phyloP scores from a whole-genome alignment of 1,140 invertebrate genomes.

The Pemphigus obesinymphae region DNA sequence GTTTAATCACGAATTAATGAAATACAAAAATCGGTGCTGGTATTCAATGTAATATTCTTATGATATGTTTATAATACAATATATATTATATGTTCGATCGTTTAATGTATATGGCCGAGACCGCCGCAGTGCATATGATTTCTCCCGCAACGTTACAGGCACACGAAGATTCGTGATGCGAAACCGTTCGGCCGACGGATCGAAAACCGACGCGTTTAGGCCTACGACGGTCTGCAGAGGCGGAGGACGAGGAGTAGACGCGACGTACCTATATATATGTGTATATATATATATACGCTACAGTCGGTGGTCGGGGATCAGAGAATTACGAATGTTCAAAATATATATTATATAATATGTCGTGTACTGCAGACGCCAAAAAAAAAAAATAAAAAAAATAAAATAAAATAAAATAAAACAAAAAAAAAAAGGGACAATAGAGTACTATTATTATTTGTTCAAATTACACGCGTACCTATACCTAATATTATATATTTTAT shows the following conservation, averaged over 20 bases:
- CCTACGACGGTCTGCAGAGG: background rate
- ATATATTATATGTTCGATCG: background rate
- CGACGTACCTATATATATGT: too few species aligned
- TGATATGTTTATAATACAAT: too few species aligned
- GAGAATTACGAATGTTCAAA: background rate
- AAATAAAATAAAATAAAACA: too few species aligned
- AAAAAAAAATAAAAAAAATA: too few species aligned
- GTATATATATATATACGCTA: too few species aligned
- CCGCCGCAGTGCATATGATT: background rate
- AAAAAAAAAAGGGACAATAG: background rate
- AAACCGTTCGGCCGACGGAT: background rate
- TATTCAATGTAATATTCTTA: too few species aligned
- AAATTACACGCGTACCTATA: too few species aligned
- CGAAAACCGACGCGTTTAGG: background rate
- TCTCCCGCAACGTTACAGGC: background rate
- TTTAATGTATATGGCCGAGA: too few species aligned
- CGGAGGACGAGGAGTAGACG: background rate
- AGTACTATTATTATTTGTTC: background rate
- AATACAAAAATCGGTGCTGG: too few species aligned
- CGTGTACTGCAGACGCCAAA: background rate
- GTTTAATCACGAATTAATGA: background rate
- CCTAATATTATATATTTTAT: too few species aligned
- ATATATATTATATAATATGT: too few species aligned
- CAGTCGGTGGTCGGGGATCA: background rate
- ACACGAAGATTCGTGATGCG: slow-evolving; percentile 21